phyloP scores from a whole-genome alignment of 2,113 vertebrate species.

The Mixornis gularis region DNA sequence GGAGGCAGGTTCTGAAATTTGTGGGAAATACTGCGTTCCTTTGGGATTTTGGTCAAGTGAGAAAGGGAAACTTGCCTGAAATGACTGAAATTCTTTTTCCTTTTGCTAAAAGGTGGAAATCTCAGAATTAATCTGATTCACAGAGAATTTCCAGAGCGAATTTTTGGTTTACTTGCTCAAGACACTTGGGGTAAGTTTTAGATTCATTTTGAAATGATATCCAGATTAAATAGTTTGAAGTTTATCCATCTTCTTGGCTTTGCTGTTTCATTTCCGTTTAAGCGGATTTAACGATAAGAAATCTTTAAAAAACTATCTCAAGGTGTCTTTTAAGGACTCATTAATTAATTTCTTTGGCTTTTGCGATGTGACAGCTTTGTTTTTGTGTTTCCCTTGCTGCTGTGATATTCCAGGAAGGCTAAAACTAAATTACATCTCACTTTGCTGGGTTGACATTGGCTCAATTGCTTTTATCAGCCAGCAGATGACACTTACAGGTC shows the following conservation, averaged over 20 bases:
- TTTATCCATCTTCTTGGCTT: neutral
- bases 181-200: neutral
- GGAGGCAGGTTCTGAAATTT: neutral
- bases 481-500: neutral
- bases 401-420: neutral
- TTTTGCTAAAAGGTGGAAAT: neutral
- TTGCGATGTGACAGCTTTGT: neutral
- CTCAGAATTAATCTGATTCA: neutral
- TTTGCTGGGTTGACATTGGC: neutral
- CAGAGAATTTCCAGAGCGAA: neutral
- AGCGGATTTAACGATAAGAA: neutral
- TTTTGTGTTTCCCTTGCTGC: neutral
- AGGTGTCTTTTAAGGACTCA: neutral
- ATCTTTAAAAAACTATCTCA: neutral
- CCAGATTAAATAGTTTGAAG: neutral
- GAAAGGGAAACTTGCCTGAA: neutral
- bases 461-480: neutral
- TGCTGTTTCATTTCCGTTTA: neutral
- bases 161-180: neutral
- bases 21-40: neutral
- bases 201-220: neutral
- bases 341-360: neutral
- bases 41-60: neutral
- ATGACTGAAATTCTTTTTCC: neutral
- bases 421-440: neutral